A percentile compares a stretch with the other conserved stretches of the same genome.
Conservation (phyloP, 2,797 vertebrate species). For the Hydrophis major region DNA sequence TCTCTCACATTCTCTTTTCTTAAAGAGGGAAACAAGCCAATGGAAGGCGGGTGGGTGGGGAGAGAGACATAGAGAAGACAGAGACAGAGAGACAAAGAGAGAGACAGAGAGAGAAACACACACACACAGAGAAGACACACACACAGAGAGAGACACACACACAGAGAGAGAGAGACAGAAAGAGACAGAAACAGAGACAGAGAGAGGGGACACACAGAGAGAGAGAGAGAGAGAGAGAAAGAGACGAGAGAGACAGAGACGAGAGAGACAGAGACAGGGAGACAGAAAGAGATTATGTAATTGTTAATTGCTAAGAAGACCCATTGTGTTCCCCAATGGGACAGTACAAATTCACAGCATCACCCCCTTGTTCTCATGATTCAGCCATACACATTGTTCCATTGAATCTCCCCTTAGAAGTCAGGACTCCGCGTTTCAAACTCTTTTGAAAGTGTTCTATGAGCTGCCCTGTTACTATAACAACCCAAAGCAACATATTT, state of each 20-base stretch:
- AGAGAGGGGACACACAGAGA: too few species aligned
- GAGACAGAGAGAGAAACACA: too few species aligned
- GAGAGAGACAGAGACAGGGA: too few species aligned
- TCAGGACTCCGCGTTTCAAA: not conserved
- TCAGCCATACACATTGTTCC: not conserved
- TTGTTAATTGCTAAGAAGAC: not conserved
- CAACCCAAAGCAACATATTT: conserved; percentile 21
- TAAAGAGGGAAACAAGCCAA: not conserved
- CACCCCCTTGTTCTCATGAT: not conserved
- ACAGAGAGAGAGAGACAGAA: too few species aligned
- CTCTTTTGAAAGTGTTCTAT: not conserved
- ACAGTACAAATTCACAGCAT: not conserved
- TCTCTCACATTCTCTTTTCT: not conserved
- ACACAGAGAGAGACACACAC: too few species aligned
- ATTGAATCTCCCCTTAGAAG: not conserved
- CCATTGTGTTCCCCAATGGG: not conserved
- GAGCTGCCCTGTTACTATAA: conserved; percentile 4
- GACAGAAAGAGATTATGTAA: too few species aligned
- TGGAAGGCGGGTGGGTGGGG: not conserved
- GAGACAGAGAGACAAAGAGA: not conserved
- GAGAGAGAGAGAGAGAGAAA: too few species aligned
- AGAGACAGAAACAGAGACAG: too few species aligned
- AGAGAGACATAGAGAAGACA: not conserved
- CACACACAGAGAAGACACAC: too few species aligned
- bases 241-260: too few species aligned